Conservation (phyloP, 1,140 invertebrate genomes). For the Rhynchophorus ferrugineus region DNA sequence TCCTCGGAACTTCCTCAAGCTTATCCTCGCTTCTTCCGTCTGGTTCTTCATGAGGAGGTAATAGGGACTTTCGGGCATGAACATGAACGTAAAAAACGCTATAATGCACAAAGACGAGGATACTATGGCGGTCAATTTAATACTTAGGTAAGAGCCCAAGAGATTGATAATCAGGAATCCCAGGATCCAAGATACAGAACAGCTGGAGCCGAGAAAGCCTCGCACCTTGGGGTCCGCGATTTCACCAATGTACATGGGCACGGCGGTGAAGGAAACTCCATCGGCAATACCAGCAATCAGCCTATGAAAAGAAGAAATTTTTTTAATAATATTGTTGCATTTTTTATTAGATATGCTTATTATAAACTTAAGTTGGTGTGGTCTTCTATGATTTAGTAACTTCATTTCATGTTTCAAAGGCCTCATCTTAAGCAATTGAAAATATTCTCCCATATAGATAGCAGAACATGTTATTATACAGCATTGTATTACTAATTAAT, state of each 20-base stretch:
- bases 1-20: slow-evolving; percentile 54
- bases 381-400: too few relatives aligned
- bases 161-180: slow-evolving; percentile 62
- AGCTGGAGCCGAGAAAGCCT: slow-evolving; percentile 43
- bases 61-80: slow-evolving; percentile 74
- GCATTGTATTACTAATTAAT: too few relatives aligned
- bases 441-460: too few relatives aligned
- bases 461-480: too few relatives aligned
- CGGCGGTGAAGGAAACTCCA: slow-evolving; percentile 56
- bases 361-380: too few relatives aligned
- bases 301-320: too few relatives aligned
- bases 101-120: slow-evolving; percentile 51
- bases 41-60: slow-evolving; percentile 54
- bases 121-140: slow-evolving; percentile 50
- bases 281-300: slow-evolving; percentile 57
- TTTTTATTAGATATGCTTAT: too few relatives aligned
- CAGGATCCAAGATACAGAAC: slow-evolving; percentile 38
- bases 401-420: too few relatives aligned
- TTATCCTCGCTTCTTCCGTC: slow-evolving; percentile 50
- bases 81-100: slow-evolving; percentile 56
- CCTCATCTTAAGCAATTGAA: too few relatives aligned
- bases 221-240: slow-evolving; percentile 58
- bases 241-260: slow-evolving; percentile 59
- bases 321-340: too few relatives aligned
- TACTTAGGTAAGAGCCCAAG: slow-evolving; percentile 55